Percentiles rank a stretch among this genome's conserved stretches.
Evolutionary conservation across 2,888 invertebrate genomes (phyloP).

Genomic region (Parnassius orleans): DNA sequence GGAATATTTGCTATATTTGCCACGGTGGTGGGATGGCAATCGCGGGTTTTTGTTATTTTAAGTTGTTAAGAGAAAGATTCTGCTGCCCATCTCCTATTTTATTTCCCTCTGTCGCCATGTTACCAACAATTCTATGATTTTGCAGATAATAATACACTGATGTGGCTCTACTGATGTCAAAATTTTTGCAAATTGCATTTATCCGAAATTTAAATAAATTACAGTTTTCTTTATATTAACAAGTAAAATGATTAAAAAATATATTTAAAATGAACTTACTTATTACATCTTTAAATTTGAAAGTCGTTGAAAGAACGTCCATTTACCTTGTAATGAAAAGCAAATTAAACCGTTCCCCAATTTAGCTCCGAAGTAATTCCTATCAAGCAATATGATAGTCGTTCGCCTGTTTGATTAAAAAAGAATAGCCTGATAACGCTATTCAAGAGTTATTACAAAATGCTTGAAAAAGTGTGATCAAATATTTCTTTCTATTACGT

Average conservation of each 20-base stretch:
- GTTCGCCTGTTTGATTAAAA: slow-evolving; percentile 39
- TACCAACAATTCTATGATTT: too few relatives aligned
- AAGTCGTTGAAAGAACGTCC: slow-evolving; percentile 31
- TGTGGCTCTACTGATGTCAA: too few relatives aligned
- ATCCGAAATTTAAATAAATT: too few relatives aligned
- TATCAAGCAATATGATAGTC: slow-evolving; percentile 21
- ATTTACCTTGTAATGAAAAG: slow-evolving; percentile 23
- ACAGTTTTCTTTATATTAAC: too few relatives aligned
- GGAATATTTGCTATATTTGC: not conserved
- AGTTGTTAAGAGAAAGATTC: too few relatives aligned
- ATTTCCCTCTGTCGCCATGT: too few relatives aligned
- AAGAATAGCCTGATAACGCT: slow-evolving; percentile 33
- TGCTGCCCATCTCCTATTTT: too few relatives aligned
- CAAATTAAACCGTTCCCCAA: slow-evolving; percentile 24
- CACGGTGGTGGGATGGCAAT: not conserved
- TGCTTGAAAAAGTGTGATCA: slow-evolving; percentile 28
- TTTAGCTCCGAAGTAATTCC: slow-evolving; percentile 19
- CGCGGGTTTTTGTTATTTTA: too few relatives aligned
- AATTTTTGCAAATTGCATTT: too few relatives aligned
- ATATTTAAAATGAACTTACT: too few relatives aligned
- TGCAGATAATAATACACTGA: too few relatives aligned
- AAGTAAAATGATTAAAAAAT: too few relatives aligned
- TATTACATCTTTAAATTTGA: not conserved
- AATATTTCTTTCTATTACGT: slow-evolving; percentile 28
- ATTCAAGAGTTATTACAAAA: slow-evolving; percentile 35